Conservation (phyloP, 2,113 vertebrate genomes). For the Cichladusa arquata region DNA sequence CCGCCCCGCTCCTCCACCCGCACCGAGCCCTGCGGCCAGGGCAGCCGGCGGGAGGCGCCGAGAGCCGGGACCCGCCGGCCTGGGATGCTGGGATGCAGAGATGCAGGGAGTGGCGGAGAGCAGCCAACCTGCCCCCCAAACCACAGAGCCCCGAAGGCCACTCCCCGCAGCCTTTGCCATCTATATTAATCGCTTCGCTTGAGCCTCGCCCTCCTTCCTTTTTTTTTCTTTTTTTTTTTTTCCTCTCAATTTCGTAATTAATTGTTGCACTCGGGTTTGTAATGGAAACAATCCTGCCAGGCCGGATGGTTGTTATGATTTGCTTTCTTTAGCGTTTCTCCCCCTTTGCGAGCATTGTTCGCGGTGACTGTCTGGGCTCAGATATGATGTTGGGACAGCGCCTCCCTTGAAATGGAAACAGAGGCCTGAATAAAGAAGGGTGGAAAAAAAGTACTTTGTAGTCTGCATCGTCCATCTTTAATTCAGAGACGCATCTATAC, state of each 20-base stretch:
- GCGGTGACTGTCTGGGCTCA: constrained; percentile 54
- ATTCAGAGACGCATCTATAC: constrained; percentile 83
- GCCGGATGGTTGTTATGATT: constrained; percentile 31
- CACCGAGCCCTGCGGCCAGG: not conserved
- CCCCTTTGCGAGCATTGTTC: constrained; percentile 55
- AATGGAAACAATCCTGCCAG: constrained; percentile 12
- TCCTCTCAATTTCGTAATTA: not conserved
- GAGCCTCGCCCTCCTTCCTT: not conserved
- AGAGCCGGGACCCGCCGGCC: not conserved
- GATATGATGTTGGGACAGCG: constrained; percentile 72
- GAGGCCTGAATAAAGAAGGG: constrained; percentile 72
- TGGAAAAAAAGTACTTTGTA: constrained; percentile 84
- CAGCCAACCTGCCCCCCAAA: not conserved
- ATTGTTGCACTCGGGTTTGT: not conserved
- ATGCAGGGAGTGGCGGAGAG: no score
- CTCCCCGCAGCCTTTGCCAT: not conserved
- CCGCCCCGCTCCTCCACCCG: not conserved
- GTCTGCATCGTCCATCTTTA: constrained; percentile 91
- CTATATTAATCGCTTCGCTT: not conserved
- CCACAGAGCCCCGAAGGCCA: not conserved
- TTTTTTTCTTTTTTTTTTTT: not conserved
- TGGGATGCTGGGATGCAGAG: not conserved
- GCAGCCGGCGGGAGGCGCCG: no score
- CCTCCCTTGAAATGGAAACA: constrained; percentile 79
- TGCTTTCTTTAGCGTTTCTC: constrained; percentile 26